Percentiles rank a stretch among this genome's conserved stretches.
Evolutionary conservation across 2,888 invertebrate genomes (phyloP).

Genomic region (Neocrepidodera transversa): DNA sequence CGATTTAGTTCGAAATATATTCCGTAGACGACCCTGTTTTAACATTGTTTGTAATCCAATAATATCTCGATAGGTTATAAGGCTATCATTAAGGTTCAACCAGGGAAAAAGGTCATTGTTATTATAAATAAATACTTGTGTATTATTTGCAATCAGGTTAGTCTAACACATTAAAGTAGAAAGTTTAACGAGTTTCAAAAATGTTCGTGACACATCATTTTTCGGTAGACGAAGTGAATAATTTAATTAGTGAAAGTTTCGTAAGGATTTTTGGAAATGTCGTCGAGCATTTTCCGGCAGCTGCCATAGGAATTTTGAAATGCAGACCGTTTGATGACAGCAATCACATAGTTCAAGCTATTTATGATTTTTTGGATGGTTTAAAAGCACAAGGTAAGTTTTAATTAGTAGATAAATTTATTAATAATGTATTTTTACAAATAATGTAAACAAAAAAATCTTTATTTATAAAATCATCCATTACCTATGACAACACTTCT

Average conservation of each 20-base stretch:
- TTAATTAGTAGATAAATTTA: neutral
- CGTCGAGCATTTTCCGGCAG: slow-evolving; percentile 67
- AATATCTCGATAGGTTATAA: slow-evolving; percentile 14
- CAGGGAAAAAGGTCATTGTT: slow-evolving; percentile 36
- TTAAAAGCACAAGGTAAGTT: slow-evolving; percentile 63
- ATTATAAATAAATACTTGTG: slow-evolving; percentile 30
- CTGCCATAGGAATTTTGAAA: slow-evolving; percentile 62
- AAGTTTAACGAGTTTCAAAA: slow-evolving; percentile 10
- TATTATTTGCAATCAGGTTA: slow-evolving; percentile 11
- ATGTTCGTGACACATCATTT: slow-evolving; percentile 45
- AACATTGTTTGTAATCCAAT: slow-evolving; percentile 6
- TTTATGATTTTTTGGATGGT: slow-evolving; percentile 65
- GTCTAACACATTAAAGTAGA: neutral
- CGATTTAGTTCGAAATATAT: too few species aligned
- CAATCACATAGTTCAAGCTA: slow-evolving; percentile 62
- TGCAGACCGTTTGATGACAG: slow-evolving; percentile 64
- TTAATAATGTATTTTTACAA: neutral
- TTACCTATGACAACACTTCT: too few species aligned
- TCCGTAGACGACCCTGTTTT: too few species aligned
- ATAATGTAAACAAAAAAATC: neutral
- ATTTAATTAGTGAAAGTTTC: slow-evolving; percentile 63
- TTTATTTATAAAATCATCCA: slow-evolving; percentile 3
- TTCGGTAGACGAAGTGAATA: slow-evolving; percentile 65
- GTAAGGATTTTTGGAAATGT: slow-evolving; percentile 68
- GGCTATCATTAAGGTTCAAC: slow-evolving; percentile 17